Evolutionary conservation across 2,797 vertebrate genomes (phyloP).

Genomic region (Bucorvus abyssinicus): DNA sequence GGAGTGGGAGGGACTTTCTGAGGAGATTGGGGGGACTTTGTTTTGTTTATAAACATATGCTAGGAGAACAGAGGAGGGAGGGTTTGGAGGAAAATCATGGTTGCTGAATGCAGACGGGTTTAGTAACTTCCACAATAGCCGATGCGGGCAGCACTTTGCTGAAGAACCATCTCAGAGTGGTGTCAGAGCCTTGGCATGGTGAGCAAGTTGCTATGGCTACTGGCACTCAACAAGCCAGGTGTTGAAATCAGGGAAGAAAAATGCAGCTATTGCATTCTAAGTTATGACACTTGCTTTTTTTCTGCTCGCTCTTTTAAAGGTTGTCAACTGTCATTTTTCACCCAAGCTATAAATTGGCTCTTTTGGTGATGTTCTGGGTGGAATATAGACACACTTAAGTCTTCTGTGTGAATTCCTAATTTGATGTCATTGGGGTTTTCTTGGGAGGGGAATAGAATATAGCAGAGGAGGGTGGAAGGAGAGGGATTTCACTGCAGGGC

Average conservation of each 20-base stretch:
- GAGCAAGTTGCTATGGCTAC: slow-evolving; percentile 46
- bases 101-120: background rate
- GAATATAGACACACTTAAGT: background rate
- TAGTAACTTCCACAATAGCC: background rate
- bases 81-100: background rate
- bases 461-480: background rate
- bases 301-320: slow-evolving; percentile 21
- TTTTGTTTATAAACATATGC: too few relatives aligned
- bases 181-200: background rate
- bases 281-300: slow-evolving; percentile 22
- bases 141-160: background rate
- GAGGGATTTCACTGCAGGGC: background rate
- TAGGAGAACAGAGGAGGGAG: background rate
- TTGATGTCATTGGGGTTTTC: background rate
- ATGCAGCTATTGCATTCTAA: background rate
- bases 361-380: background rate
- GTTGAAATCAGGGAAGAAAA: background rate
- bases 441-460: background rate
- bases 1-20: background rate
- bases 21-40: background rate
- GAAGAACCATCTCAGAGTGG: background rate
- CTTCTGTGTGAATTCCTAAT: slow-evolving; percentile 3
- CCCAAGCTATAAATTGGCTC: background rate
- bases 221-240: slow-evolving; percentile 12
- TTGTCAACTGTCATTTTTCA: slow-evolving; percentile 25